These are phyloP conservation scores for Aegithalos caudatus DNA, from an alignment of 2,113 vertebrate species.

Conservation along the genomic window DNA sequence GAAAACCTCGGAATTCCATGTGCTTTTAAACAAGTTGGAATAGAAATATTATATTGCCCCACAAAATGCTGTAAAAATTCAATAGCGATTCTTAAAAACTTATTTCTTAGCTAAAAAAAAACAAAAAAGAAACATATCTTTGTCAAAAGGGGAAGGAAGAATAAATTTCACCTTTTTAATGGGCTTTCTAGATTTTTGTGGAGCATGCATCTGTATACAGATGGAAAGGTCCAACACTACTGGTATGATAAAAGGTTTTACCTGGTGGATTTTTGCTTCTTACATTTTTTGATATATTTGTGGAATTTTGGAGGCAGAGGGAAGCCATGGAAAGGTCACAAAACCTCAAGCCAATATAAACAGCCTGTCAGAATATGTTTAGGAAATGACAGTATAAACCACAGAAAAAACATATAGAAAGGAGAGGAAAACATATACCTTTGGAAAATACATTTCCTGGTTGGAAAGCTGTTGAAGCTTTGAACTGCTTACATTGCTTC, in stretches of 20 bases:
- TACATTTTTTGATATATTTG: neutral
- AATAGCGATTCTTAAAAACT: neutral
- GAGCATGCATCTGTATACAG: neutral
- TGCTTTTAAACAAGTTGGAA: neutral
- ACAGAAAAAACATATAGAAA: neutral
- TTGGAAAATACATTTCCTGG: constrained; percentile 1
- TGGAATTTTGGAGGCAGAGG: neutral
- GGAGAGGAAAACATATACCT: neutral
- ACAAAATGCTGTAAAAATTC: neutral
- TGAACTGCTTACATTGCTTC: neutral
- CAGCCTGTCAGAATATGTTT: neutral
- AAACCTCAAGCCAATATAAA: constrained; percentile 18
- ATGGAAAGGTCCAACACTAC: neutral
- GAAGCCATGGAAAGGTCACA: neutral
- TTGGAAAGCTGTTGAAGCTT: neutral
- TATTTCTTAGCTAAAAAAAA: neutral
- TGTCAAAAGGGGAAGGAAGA: neutral
- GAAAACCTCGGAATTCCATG: neutral
- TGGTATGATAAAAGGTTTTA: neutral
- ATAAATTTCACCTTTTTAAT: neutral
- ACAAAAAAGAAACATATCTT: neutral
- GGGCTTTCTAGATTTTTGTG: neutral
- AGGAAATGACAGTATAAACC: constrained; percentile 8
- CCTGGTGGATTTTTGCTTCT: neutral
- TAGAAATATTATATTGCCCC: neutral